These are phyloP conservation scores for Pyrgilauda ruficollis DNA, from an alignment of 2,113 vertebrate genomes.

Conservation along the genomic window DNA sequence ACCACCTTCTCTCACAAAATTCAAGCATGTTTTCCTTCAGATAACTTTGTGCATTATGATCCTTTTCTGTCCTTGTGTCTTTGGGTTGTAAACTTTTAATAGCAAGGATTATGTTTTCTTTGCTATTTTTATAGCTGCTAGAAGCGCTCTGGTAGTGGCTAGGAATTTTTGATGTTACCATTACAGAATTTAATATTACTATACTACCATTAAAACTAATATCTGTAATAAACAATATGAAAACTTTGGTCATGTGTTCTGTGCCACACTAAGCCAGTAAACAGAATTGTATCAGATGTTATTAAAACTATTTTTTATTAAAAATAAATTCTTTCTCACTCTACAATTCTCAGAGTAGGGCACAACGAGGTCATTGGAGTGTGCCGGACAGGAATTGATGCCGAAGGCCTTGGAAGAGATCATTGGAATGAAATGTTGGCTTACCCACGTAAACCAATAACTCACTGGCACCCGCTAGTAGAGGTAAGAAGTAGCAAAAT, in stretches of 20 bases:
- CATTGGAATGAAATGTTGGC: constrained; percentile 99
- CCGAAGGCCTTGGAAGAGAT: constrained; percentile 92
- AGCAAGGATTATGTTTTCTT: background rate
- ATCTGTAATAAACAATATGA: background rate
- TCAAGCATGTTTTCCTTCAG: background rate
- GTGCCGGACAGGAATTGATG: constrained; percentile 88
- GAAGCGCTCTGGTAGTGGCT: background rate
- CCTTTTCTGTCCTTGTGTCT: background rate
- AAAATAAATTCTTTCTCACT: background rate
- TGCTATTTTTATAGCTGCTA: background rate
- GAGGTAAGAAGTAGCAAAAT: constrained; percentile 79
- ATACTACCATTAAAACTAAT: background rate
- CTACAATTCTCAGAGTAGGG: constrained; percentile 82
- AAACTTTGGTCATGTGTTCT: background rate
- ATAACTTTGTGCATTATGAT: background rate
- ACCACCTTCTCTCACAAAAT: background rate
- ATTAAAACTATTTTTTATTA: constrained; percentile 36
- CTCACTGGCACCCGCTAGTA: constrained; percentile 93
- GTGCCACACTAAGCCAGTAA: background rate
- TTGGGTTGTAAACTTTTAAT: background rate
- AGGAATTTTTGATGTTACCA: background rate
- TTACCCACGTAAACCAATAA: constrained; percentile 95
- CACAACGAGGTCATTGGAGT: constrained; percentile 99
- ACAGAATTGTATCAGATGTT: background rate
- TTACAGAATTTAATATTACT: background rate